Evolutionary conservation across 2,797 vertebrate species (phyloP).

Genomic region (Threskiornis aethiopicus): DNA sequence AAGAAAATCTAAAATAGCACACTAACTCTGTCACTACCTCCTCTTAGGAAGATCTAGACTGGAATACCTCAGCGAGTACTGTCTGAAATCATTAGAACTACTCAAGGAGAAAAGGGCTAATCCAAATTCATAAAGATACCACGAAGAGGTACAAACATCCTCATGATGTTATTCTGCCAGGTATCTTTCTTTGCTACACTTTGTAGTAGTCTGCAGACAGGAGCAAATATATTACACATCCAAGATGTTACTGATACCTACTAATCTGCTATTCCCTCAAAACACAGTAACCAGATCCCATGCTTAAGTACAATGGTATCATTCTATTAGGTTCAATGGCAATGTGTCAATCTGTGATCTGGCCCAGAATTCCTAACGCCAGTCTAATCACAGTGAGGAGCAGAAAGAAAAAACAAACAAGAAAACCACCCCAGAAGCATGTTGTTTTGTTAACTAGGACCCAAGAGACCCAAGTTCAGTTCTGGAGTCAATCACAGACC

Average conservation of each 20-base stretch:
- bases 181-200: neutral
- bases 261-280: neutral
- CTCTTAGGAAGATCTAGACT: neutral
- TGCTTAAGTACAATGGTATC: neutral
- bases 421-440: neutral
- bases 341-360: neutral
- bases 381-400: neutral
- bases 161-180: neutral
- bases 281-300: neutral
- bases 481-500: neutral
- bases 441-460: constrained; percentile 22
- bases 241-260: neutral
- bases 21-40: neutral
- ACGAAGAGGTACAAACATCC: neutral
- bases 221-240: neutral
- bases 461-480: constrained; percentile 9
- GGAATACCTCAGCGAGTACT: neutral
- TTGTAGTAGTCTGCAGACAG: neutral
- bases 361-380: neutral
- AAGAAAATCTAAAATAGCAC: neutral
- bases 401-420: constrained; percentile 17
- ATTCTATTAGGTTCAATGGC: neutral
- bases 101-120: neutral
- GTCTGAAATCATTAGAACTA: neutral
- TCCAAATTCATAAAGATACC: neutral